A percentile compares a stretch with the other conserved stretches of the same genome.
Evolutionary conservation across 2,113 vertebrate species (phyloP).

Genomic region (Python bivittatus): DNA sequence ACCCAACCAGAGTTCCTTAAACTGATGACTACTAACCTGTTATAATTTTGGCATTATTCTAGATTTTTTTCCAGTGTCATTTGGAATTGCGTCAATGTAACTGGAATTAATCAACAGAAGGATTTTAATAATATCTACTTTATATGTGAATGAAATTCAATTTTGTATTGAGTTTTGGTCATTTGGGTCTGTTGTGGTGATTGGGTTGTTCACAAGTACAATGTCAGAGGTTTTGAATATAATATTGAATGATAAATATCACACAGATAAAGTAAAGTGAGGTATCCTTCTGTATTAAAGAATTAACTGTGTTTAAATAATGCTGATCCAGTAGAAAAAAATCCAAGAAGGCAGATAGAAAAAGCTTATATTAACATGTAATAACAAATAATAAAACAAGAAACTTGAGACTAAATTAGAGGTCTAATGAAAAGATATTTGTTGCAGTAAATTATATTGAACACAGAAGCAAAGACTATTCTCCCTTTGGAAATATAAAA

Average conservation of each 20-base stretch:
- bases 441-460: neutral
- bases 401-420: neutral
- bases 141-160: neutral
- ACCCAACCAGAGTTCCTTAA: neutral
- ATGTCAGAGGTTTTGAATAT: neutral
- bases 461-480: neutral
- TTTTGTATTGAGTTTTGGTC: neutral
- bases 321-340: neutral
- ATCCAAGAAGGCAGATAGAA: neutral
- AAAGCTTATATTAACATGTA: neutral
- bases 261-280: neutral
- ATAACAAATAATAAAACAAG: neutral
- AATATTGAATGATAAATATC: neutral
- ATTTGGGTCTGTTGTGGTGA: neutral
- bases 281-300: neutral
- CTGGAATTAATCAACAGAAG: neutral
- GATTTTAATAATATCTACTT: slow-evolving; percentile 9
- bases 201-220: neutral
- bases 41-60: slow-evolving; percentile 6
- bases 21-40: neutral
- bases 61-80: slow-evolving; percentile 1
- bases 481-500: neutral
- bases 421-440: neutral
- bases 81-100: neutral
- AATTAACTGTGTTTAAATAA: neutral